Percentiles rank a stretch among this genome's conserved stretches.
phyloP scores from a whole-genome alignment of 2,113 vertebrate species.

The Centropus unirufus region DNA sequence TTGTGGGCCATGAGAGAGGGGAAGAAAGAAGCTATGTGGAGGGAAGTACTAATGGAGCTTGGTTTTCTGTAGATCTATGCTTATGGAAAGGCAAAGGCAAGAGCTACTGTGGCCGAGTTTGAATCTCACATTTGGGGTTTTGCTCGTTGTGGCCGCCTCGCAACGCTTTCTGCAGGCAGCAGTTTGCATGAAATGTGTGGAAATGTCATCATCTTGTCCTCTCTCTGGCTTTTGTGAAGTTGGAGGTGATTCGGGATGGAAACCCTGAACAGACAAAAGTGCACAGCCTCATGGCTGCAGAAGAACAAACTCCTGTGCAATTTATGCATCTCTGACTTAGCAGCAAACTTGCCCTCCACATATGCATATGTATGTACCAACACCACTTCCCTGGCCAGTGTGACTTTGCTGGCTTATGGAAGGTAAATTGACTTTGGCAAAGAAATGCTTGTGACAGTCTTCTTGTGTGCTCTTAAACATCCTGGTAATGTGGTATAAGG shows the following conservation, averaged over 20 bases:
- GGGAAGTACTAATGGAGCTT: neutral
- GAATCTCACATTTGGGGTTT: neutral
- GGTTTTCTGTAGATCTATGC: neutral
- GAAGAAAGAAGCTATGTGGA: neutral
- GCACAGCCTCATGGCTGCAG: neutral
- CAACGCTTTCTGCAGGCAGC: neutral
- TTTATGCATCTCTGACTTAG: neutral
- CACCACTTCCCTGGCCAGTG: neutral
- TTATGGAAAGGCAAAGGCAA: neutral
- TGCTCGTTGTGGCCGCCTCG: neutral
- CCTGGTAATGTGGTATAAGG: neutral
- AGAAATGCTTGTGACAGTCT: neutral
- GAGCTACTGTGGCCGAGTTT: neutral
- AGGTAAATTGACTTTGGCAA: neutral
- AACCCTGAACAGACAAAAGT: neutral
- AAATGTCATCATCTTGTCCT: neutral
- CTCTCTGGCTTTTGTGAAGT: neutral
- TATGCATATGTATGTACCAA: rapidly evolving
- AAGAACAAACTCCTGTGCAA: neutral
- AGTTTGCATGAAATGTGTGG: neutral
- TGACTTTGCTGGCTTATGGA: neutral
- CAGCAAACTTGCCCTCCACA: neutral
- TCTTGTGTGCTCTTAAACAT: neutral
- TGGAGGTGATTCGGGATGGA: neutral
- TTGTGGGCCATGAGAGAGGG: no score